Conservation (phyloP, 1,140 invertebrate genomes). For the Pteromalus puparum region DNA sequence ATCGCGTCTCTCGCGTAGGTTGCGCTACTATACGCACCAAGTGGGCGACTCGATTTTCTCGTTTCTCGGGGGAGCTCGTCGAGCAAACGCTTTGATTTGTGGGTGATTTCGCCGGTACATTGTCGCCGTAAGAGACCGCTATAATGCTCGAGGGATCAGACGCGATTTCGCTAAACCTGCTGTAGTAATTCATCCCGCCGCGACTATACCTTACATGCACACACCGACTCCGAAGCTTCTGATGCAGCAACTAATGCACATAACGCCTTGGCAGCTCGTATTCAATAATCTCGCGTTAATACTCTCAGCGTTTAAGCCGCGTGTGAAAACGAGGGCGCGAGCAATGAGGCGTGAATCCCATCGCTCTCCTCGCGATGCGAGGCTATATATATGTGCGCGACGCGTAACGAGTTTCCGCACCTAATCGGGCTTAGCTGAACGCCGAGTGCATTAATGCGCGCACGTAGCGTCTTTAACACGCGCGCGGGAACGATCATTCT, state of each 20-base stretch:
- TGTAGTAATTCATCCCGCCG: too few relatives aligned
- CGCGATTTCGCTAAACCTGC: too few relatives aligned
- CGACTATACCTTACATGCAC: too few relatives aligned
- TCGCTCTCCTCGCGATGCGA: too few relatives aligned
- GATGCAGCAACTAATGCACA: too few relatives aligned
- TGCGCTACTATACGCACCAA: neutral
- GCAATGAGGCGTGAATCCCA: too few relatives aligned
- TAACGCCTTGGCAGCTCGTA: too few relatives aligned
- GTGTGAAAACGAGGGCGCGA: neutral
- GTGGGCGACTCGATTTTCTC: constrained; percentile 31
- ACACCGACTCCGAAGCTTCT: too few relatives aligned
- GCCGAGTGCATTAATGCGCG: neutral
- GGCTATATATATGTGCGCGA: too few relatives aligned
- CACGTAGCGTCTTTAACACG: neutral
- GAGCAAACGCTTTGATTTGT: neutral
- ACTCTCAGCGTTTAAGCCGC: neutral
- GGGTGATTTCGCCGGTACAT: neutral
- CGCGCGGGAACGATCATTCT: neutral
- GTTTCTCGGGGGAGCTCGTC: neutral
- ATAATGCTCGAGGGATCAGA: too few relatives aligned
- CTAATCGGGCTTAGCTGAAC: neutral
- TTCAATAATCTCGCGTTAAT: neutral
- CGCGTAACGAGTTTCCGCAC: neutral
- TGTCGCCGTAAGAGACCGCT: too few relatives aligned
- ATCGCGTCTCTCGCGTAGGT: neutral